Evolutionary conservation across 92 coral and sea anemone genomes (phyloP).

Genomic region (Ricordea florida): DNA sequence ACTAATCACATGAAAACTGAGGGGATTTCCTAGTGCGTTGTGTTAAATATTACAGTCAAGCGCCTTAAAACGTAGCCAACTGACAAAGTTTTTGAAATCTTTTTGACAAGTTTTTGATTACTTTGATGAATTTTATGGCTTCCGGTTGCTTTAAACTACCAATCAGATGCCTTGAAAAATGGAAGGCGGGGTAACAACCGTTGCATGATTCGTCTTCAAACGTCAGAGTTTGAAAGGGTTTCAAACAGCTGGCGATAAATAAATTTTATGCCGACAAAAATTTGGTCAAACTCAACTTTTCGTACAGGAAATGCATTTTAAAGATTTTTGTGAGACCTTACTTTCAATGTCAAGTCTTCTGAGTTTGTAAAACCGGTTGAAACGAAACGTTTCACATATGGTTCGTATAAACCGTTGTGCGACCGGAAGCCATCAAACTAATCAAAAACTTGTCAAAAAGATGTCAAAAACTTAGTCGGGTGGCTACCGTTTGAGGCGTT

Average conservation of each 20-base stretch:
- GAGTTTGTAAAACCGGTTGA: background rate
- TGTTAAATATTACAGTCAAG: background rate
- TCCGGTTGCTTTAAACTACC: constrained; percentile 8
- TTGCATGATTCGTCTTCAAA: no score
- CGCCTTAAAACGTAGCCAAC: background rate
- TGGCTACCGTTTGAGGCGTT: no score
- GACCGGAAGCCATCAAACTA: background rate
- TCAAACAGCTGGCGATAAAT: no score
- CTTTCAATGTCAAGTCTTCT: no score
- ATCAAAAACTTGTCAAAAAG: no score
- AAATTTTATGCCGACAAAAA: no score
- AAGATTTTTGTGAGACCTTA: no score
- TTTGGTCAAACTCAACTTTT: no score
- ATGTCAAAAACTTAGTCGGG: no score
- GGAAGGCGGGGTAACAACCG: background rate
- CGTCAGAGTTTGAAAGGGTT: no score
- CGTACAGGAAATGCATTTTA: background rate
- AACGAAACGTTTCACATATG: background rate
- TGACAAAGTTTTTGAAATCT: background rate
- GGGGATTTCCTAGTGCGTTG: no score
- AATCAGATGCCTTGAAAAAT: background rate
- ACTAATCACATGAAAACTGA: no score
- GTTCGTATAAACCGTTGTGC: background rate
- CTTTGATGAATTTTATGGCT: background rate
- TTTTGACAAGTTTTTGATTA: background rate